A percentile compares a stretch with the other conserved stretches of the same genome.
These are phyloP conservation scores for Yponomeuta malinellus DNA, from an alignment of 2,888 invertebrate genomes.

Conservation along the genomic window DNA sequence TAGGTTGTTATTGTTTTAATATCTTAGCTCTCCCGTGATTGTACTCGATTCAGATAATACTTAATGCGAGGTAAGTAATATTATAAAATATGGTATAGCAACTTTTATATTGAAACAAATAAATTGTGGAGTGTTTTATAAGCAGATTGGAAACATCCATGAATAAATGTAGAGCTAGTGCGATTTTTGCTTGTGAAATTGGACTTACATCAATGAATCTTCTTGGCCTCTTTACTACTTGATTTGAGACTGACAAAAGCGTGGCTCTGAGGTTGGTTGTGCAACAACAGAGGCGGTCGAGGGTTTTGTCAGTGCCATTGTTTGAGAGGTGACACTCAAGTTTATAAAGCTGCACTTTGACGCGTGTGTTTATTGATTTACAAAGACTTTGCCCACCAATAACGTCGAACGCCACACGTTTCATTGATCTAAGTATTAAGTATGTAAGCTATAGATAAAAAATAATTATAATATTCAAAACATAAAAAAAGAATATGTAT, in stretches of 20 bases:
- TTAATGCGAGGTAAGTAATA: slow-evolving; percentile 34
- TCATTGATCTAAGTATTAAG: slow-evolving; percentile 71
- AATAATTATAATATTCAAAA: slow-evolving; percentile 49
- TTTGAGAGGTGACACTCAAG: slow-evolving; percentile 27
- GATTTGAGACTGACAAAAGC: slow-evolving; percentile 32
- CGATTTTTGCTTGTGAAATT: slow-evolving; percentile 4
- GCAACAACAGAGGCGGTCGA: no score
- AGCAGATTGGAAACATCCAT: slow-evolving; percentile 24
- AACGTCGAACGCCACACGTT: slow-evolving; percentile 70
- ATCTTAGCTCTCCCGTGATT: slow-evolving; percentile 37
- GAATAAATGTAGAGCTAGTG: slow-evolving; percentile 16
- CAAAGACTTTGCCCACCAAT: slow-evolving; percentile 71
- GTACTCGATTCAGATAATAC: slow-evolving; percentile 34
- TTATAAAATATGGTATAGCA: slow-evolving; percentile 26
- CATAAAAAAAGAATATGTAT: slow-evolving; percentile 52
- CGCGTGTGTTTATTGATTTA: slow-evolving; percentile 51
- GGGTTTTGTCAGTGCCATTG: slow-evolving; percentile 47
- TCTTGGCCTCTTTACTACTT: neutral
- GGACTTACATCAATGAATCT: slow-evolving; percentile 6
- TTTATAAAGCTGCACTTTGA: slow-evolving; percentile 37
- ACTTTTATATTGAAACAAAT: slow-evolving; percentile 37
- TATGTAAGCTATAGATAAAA: slow-evolving; percentile 70
- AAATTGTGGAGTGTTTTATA: slow-evolving; percentile 29
- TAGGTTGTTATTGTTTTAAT: slow-evolving; percentile 41
- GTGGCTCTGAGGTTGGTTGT: no score